These are phyloP conservation scores for Julus scandinavius DNA, from an alignment of 2,888 invertebrate species.

Conservation along the genomic window DNA sequence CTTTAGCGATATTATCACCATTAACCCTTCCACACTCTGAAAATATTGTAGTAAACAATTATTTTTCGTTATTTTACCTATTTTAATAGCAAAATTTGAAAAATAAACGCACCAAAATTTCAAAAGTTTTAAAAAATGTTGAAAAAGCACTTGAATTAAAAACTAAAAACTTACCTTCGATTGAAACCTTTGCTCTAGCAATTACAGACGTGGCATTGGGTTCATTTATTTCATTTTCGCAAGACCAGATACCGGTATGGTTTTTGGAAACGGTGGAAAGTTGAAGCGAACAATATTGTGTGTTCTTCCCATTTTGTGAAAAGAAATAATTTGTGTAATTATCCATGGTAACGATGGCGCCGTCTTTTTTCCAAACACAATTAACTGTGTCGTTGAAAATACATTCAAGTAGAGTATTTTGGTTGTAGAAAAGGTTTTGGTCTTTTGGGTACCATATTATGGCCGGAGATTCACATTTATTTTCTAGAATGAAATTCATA, in stretches of 20 bases:
- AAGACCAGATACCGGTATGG: background rate
- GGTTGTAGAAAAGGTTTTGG: background rate
- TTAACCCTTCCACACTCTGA: background rate
- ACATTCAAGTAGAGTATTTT: background rate
- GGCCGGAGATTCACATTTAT: background rate
- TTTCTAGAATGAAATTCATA: background rate
- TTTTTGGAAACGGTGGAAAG: background rate
- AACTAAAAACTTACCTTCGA: background rate
- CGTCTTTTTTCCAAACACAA: background rate
- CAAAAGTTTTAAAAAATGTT: background rate
- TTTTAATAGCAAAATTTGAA: too few relatives aligned
- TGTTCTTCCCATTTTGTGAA: background rate
- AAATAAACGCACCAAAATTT: background rate
- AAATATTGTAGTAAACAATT: background rate
- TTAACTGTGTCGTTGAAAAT: background rate
- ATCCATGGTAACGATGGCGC: background rate
- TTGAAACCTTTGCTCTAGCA: background rate
- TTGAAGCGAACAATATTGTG: background rate
- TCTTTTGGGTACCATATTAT: background rate
- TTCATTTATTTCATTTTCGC: background rate
- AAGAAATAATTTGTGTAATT: background rate
- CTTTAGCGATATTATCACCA: background rate
- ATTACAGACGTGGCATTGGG: background rate
- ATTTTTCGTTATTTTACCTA: background rate
- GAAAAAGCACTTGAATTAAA: background rate